Conservation (phyloP, 2,797 vertebrate species). For the Enteromius radiatus region DNA sequence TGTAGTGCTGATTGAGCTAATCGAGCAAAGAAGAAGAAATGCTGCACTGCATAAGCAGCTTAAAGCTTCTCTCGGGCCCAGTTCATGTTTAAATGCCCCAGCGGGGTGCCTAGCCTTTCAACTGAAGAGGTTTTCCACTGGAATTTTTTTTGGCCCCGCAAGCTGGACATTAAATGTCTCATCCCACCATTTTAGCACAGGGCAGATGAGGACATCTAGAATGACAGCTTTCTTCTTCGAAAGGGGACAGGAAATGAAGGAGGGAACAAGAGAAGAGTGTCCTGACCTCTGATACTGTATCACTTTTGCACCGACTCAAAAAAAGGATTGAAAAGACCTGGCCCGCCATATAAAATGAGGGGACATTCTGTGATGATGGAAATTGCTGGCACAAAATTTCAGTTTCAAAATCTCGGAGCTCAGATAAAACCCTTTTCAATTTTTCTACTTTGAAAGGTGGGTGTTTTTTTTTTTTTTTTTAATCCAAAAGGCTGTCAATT, state of each 20-base stretch:
- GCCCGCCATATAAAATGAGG: background rate
- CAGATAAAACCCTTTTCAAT: background rate
- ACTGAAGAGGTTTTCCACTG: constrained; percentile 63
- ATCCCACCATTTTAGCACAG: constrained; percentile 60
- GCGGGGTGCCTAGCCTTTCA: constrained; percentile 58
- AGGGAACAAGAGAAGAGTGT: background rate
- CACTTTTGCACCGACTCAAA: background rate
- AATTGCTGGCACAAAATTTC: constrained; percentile 10
- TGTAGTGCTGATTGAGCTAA: constrained; percentile 26
- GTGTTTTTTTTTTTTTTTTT: background rate
- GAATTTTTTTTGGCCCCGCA: constrained; percentile 56
- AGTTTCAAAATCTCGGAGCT: background rate
- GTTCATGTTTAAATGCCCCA: constrained; percentile 52
- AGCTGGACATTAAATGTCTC: constrained; percentile 64
- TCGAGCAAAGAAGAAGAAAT: constrained; percentile 33
- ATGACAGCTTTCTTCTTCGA: constrained; percentile 64
- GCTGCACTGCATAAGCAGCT: constrained; percentile 37
- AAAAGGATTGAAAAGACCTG: constrained; percentile 8
- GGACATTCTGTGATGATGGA: background rate
- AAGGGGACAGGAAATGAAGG: background rate
- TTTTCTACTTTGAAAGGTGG: background rate
- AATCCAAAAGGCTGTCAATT: background rate
- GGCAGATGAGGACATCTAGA: constrained; percentile 66
- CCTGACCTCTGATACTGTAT: constrained; percentile 9
- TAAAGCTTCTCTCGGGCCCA: constrained; percentile 34